Conservation (phyloP, 2,888 invertebrate genomes). For the Athalia circularis region DNA sequence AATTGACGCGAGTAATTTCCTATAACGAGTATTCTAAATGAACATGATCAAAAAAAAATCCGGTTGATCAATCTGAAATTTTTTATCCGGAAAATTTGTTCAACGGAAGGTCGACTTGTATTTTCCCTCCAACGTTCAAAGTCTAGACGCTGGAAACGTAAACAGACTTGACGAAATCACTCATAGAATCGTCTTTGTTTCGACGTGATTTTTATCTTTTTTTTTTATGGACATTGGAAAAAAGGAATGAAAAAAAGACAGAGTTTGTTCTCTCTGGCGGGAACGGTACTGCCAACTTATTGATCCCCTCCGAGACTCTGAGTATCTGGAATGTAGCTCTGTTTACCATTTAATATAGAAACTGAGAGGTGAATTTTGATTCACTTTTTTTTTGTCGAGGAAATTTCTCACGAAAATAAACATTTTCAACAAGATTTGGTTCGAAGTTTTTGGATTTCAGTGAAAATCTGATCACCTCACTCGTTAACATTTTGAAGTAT, state of each 20-base stretch:
- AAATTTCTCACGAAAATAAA: too few species aligned
- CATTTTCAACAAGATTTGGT: background rate
- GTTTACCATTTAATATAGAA: background rate
- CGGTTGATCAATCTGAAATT: too few species aligned
- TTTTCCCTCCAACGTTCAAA: too few species aligned
- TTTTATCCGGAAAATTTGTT: too few species aligned
- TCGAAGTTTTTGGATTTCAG: background rate
- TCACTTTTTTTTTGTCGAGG: too few species aligned
- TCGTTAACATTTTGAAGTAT: background rate
- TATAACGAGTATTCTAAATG: background rate
- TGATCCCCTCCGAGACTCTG: conserved; percentile 63
- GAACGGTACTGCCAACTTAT: conserved; percentile 61
- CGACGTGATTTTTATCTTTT: too few species aligned
- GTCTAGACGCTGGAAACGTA: too few species aligned
- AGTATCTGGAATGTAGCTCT: background rate
- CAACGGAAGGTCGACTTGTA: too few species aligned
- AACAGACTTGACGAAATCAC: too few species aligned
- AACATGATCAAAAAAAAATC: background rate
- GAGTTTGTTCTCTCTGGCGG: background rate
- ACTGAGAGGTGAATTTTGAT: too few species aligned
- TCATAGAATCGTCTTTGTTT: too few species aligned
- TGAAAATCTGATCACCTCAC: background rate
- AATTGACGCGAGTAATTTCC: background rate
- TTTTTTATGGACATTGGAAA: too few species aligned
- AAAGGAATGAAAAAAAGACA: background rate